A percentile compares a stretch with the other conserved stretches of the same genome.
Conservation (phyloP, 1,140 invertebrate species). For the Brachionus sp. region DNA sequence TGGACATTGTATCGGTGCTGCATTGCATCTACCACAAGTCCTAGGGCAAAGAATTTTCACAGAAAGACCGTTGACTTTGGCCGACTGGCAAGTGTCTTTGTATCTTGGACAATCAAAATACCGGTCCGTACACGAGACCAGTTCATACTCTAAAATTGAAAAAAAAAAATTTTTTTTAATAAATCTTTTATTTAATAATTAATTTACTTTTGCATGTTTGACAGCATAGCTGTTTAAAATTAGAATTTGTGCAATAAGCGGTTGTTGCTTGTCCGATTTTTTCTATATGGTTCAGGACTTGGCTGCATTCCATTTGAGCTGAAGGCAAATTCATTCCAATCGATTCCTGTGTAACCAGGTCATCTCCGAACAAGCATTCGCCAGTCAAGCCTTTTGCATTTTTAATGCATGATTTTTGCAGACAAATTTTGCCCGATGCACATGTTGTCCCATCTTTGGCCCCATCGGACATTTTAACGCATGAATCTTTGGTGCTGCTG, state of each 20-base stretch:
- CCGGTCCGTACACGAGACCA: background rate
- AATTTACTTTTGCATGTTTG: conserved; percentile 11
- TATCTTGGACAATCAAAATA: conserved; percentile 39
- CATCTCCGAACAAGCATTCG: conserved; percentile 9
- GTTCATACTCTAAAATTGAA: conserved; percentile 2
- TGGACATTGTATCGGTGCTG: background rate
- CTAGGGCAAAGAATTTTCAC: conserved; percentile 10
- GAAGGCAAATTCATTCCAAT: conserved; percentile 14
- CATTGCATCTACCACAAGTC: conserved; percentile 2
- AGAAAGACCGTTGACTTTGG: background rate
- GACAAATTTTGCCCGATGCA: conserved; percentile 9
- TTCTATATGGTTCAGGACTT: background rate
- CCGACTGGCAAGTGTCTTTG: background rate
- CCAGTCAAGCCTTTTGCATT: background rate
- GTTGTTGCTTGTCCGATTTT: background rate
- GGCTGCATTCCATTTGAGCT: background rate
- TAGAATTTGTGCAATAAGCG: background rate
- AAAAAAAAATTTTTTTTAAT: background rate
- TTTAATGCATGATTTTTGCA: background rate
- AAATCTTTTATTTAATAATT: background rate
- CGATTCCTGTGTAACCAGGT: conserved; percentile 2
- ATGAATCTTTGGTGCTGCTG: background rate
- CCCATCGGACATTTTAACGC: background rate
- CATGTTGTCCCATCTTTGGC: background rate
- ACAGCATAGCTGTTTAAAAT: conserved; percentile 3